Conservation (phyloP, 2,888 invertebrate species). For the Folsomia candida region DNA sequence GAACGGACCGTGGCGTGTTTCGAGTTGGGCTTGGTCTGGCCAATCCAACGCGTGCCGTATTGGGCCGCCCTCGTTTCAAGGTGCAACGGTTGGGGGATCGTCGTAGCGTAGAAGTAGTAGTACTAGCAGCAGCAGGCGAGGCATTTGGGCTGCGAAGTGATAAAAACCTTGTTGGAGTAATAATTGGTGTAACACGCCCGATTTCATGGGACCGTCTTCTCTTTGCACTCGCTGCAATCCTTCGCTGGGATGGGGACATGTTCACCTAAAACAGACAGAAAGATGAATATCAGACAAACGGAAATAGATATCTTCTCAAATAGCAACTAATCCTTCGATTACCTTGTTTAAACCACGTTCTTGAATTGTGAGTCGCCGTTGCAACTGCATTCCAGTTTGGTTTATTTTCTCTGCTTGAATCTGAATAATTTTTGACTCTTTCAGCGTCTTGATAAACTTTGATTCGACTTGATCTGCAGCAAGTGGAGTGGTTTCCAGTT, state of each 20-base stretch:
- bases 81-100: constrained; percentile 41
- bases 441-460: constrained; percentile 31
- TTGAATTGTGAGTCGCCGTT: constrained; percentile 37
- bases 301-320: too few relatives aligned
- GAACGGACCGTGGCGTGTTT: constrained; percentile 12
- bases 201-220: constrained; percentile 38
- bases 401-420: background rate
- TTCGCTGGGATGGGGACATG: constrained; percentile 31
- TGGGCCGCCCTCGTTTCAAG: constrained; percentile 59
- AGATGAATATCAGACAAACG: too few relatives aligned
- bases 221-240: constrained; percentile 17
- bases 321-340: too few relatives aligned
- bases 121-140: background rate
- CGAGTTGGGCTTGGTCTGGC: constrained; percentile 52
- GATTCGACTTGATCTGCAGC: constrained; percentile 25
- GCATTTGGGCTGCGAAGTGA: constrained; percentile 25
- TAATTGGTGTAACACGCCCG: constrained; percentile 6
- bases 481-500: constrained; percentile 10
- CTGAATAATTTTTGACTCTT: constrained; percentile 33
- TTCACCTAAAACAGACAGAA: background rate
- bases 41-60: constrained; percentile 57
- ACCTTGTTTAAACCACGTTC: constrained; percentile 23
- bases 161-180: constrained; percentile 27
- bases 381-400: background rate
- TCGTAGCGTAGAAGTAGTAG: background rate